phyloP scores from a whole-genome alignment of 1,140 invertebrate species.

The Trachelipus rathkii region DNA sequence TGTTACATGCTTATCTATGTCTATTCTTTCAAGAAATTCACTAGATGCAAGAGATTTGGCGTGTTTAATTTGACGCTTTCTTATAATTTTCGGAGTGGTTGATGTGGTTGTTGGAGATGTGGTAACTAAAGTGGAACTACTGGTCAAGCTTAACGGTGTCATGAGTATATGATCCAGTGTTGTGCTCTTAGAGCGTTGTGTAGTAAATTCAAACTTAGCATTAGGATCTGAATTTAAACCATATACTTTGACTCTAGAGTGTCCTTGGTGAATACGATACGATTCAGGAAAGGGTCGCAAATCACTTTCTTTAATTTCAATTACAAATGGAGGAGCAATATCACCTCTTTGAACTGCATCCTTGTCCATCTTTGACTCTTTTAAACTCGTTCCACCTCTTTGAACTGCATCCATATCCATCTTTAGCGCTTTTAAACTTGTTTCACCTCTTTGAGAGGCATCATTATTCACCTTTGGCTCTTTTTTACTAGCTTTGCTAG shows the following conservation, averaged over 20 bases:
- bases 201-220: background rate
- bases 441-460: background rate
- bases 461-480: background rate
- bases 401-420: background rate
- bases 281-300: background rate
- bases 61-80: background rate
- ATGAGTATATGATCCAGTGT: background rate
- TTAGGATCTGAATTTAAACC: background rate
- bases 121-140: background rate
- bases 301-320: background rate
- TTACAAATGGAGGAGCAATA: background rate
- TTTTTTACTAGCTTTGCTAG: background rate
- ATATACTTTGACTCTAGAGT: background rate
- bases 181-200: background rate
- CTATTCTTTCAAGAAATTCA: background rate
- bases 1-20: background rate
- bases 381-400: too few species aligned
- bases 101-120: background rate
- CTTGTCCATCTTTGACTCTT: background rate
- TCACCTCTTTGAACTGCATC: background rate
- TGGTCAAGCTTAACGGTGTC: background rate
- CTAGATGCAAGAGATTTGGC: background rate
- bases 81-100: background rate
- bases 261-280: background rate
- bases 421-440: too few species aligned